A percentile compares a stretch with the other conserved stretches of the same genome.
Evolutionary conservation across 37 sponge, comb jelly and placozoan genomes (phyloP).

Genomic region (Chondrilla cf. caribensis): DNA sequence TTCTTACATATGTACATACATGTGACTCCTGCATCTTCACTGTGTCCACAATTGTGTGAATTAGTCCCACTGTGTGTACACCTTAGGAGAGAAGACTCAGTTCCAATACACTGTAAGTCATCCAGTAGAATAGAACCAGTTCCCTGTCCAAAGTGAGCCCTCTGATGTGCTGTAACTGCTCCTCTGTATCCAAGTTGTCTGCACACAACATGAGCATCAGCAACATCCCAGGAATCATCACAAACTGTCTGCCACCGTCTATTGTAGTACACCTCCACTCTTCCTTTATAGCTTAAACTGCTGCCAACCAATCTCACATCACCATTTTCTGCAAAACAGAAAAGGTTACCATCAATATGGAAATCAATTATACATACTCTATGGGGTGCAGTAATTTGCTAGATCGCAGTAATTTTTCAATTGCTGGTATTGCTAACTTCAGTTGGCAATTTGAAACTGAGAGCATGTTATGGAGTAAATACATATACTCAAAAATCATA

Average conservation of each 20-base stretch:
- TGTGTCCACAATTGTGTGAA: not conserved
- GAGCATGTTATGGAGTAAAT: not conserved
- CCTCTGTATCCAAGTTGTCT: slow-evolving; percentile 31
- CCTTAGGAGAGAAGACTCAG: not conserved
- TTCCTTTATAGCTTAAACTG: not conserved
- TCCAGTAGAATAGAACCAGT: not conserved
- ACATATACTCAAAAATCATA: not conserved
- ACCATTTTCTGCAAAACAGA: not conserved
- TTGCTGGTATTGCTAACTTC: no score
- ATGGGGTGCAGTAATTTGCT: no score
- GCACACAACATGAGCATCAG: slow-evolving; percentile 34
- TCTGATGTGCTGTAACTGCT: not conserved
- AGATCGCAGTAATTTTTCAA: slow-evolving; percentile 3
- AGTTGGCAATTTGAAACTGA: not conserved
- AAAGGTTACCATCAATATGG: not conserved
- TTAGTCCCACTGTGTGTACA: not conserved
- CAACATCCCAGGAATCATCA: slow-evolving; percentile 18
- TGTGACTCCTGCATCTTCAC: slow-evolving; percentile 14
- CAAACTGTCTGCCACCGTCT: slow-evolving; percentile 33
- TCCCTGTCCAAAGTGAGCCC: not conserved
- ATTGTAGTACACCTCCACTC: slow-evolving; percentile 32
- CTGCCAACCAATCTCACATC: slow-evolving; percentile 7
- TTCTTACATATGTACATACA: not conserved
- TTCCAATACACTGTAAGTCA: slow-evolving; percentile 7
- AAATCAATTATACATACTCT: no score